Evolutionary conservation across 2,113 vertebrate species (phyloP).

Genomic region (Siniperca chuatsi): DNA sequence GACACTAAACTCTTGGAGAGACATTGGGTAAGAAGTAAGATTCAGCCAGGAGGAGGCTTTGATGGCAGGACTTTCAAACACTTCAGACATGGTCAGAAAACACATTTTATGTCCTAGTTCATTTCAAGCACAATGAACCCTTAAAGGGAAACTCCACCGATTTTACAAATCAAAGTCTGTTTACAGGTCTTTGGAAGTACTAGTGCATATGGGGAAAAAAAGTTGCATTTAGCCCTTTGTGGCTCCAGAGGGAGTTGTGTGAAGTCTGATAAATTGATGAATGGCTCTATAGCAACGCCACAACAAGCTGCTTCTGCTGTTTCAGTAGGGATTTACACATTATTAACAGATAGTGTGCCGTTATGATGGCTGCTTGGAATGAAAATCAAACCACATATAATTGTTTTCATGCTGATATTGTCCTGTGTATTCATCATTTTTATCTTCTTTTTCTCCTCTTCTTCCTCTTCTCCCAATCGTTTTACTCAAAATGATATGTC

Average conservation of each 20-base stretch:
- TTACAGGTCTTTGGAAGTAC: no score
- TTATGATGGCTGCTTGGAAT: background rate
- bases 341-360: background rate
- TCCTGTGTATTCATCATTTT: background rate
- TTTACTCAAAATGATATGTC: background rate
- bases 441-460: background rate
- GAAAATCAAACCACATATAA: background rate
- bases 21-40: background rate
- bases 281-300: background rate
- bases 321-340: background rate
- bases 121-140: no score
- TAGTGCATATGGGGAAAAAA: no score
- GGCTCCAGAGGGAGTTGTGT: no score
- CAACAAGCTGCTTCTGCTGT: background rate
- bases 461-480: background rate
- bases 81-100: background rate
- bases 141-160: no score
- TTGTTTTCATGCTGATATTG: constrained; percentile 11
- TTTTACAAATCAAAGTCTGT: no score
- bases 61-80: background rate
- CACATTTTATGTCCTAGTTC: no score
- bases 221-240: no score
- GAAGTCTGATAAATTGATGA: background rate
- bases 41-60: background rate
- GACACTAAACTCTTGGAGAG: background rate